Base-by-base conservation (phyloP, 2,797 vertebrate genomes). In the Alfaro cultratus region DNA sequence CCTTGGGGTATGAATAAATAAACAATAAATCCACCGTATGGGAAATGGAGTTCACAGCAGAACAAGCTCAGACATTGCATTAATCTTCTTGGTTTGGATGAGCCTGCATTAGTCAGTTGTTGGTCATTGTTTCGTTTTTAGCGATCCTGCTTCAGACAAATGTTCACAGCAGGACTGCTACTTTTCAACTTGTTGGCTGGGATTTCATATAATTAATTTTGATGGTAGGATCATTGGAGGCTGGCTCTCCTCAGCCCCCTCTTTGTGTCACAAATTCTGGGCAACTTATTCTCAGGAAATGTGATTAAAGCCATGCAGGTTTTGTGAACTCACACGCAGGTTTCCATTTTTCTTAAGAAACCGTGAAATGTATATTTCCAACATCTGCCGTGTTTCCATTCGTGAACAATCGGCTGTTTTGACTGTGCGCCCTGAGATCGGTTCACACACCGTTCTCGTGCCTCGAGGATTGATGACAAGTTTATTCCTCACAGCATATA, bases 401-500 rank as follows among this genome's bases (percentile, higher is more conserved):
- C 9, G 7, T 64, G 34, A 5, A 9, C 16, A 1, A 26, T 26
- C 4, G 10, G 36, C 11, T 68, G 34, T 12, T 68, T 41, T 68
- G 21, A 68, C 2, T 68, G 3, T 11, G 11, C 7, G 36, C 4
- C 39, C 9, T 23, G 39, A 68, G 74, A 64, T 83, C 73, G 60
- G 74, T 43, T 62, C 4, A 9, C 36, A 55, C 77, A 55, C 77
- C 15, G 71, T n/a, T 83, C 57, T 74, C 26, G 34, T 80, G 85
- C 86, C 83, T 76, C 82, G 72, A 0, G 83, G 88, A 77, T 85
- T 91, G 88, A 92, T 91, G 89, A 88, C 83, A 90, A 85, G 86
- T 92, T 90, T 86, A 82, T 85, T 75, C 86, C 87, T 74, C 81
- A 82, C 57, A 91, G 79, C 83, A 57, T 91, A 87, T 92, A 92